phyloP scores from a whole-genome alignment of 1,140 invertebrate genomes.

The Proctacanthus coquilletti region DNA sequence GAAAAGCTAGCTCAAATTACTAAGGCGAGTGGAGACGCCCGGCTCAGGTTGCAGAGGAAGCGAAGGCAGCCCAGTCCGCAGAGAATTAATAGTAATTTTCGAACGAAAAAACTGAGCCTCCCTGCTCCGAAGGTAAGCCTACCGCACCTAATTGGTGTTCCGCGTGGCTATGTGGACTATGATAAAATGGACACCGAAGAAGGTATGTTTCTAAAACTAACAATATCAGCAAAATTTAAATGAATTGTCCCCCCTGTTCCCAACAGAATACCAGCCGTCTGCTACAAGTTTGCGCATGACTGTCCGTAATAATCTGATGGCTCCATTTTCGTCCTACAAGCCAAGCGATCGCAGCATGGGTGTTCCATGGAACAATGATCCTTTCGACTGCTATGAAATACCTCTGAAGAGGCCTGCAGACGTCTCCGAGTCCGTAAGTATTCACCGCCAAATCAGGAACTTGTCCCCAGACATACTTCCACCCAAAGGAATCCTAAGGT shows the following conservation, averaged over 20 bases:
- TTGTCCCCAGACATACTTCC: conserved; percentile 7
- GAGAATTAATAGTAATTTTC: conserved; percentile 1
- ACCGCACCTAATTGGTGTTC: conserved; percentile 7
- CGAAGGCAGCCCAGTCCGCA: conserved; percentile 9
- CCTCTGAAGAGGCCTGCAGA: conserved; percentile 5
- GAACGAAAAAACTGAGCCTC: neutral
- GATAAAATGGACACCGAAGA: conserved; percentile 28
- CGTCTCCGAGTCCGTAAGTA: neutral
- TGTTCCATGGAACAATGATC: conserved; percentile 9
- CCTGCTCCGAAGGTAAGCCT: neutral
- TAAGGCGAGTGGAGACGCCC: conserved; percentile 43
- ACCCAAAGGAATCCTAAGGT: conserved; percentile 11
- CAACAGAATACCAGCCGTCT: conserved; percentile 16
- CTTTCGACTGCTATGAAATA: conserved; percentile 23
- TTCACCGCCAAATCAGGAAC: neutral
- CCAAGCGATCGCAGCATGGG: conserved; percentile 5
- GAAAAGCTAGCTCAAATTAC: conserved; percentile 51
- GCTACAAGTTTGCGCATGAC: conserved; percentile 9
- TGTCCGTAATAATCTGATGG: conserved; percentile 8
- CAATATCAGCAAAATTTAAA: neutral
- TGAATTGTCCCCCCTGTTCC: no score
- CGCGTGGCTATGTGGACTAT: conserved; percentile 23
- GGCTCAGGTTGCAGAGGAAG: conserved; percentile 34
- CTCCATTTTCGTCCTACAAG: neutral
- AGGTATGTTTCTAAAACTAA: conserved; percentile 12